phyloP scores from a whole-genome alignment of 2,888 invertebrate species.

The Mayetiola destructor region DNA sequence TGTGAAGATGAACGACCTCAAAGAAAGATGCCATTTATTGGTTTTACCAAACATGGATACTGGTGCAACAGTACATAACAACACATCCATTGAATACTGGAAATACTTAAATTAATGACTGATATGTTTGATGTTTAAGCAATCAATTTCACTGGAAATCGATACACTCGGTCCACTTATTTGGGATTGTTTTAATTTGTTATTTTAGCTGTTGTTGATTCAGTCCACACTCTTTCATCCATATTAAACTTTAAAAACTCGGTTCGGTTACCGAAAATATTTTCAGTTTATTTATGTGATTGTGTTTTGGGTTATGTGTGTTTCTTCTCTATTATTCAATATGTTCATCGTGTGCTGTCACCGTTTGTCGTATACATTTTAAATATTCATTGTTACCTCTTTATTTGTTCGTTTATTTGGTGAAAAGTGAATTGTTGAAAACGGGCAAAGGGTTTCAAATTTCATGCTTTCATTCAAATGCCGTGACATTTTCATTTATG shows the following conservation, averaged over 20 bases:
- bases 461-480: not conserved
- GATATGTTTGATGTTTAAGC: conserved; percentile 7
- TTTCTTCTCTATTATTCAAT: conserved; percentile 5
- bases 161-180: not conserved
- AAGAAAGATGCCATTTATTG: not conserved
- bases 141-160: conserved; percentile 10
- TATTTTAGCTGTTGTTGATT: not conserved
- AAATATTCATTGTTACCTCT: not conserved
- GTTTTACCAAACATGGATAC: not conserved
- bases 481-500: too few relatives aligned
- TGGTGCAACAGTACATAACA: too few relatives aligned
- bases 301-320: too few relatives aligned
- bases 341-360: not conserved
- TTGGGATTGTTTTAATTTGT: not conserved
- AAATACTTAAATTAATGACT: conserved; percentile 2
- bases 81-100: not conserved
- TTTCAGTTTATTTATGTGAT: too few relatives aligned
- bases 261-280: not conserved
- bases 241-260: not conserved
- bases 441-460: conserved; percentile 11
- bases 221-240: too few relatives aligned
- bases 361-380: not conserved
- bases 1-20: not conserved
- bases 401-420: not conserved
- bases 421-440: not conserved